Base-by-base conservation (phyloP, 1,140 invertebrate species). In the Drosophila lacteicornis region DNA sequence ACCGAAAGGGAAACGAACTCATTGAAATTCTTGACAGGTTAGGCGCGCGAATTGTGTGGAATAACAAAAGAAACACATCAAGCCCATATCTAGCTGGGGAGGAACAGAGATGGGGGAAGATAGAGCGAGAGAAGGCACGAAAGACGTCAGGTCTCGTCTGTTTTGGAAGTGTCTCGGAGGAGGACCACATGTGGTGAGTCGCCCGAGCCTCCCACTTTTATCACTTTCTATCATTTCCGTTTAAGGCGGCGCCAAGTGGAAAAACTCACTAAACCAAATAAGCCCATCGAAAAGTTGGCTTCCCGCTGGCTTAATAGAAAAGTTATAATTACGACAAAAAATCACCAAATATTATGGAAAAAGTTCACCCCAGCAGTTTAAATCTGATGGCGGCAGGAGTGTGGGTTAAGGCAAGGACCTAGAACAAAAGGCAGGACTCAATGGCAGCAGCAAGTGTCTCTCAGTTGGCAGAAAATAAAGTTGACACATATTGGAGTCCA, bases 1-100 rank as follows among this genome's bases (percentile, higher is more conserved):
- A 83, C 84, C 80, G 84, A 88, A 88, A 88, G 85, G 84, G 85
- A 88, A 88, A 90, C 85, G 85, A 88, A 88, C 84, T 88, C 85
- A 90, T 88, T 88, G 85, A 90, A 88, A 88, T 88, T 88, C 84
- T 75, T 79, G 66, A 75, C 85, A 79, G 82, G 80, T 74, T 78
- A 60, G 74, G 66, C 49, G 69, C 74, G 80, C 84, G 80, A 84
- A 88, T 84, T 80, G 80, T 79, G 65, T 71, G 66, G 82, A 78
- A 83, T 80, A 80, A 75, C 75, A 87, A 80, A 87, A 68, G 60
- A 87, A 77, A 59, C 43, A 66, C 77, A 79, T 62, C 67, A 73
- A 59, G n/a, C 57, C 53, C 62, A 69, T 65, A 40, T 58, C 50
- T 59, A 30, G 30, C 55, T 25, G 50, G 33, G n/a, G 17, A 43